These are phyloP conservation scores for Hermetia illucens DNA, from an alignment of 1,140 invertebrate species.

Conservation along the genomic window DNA sequence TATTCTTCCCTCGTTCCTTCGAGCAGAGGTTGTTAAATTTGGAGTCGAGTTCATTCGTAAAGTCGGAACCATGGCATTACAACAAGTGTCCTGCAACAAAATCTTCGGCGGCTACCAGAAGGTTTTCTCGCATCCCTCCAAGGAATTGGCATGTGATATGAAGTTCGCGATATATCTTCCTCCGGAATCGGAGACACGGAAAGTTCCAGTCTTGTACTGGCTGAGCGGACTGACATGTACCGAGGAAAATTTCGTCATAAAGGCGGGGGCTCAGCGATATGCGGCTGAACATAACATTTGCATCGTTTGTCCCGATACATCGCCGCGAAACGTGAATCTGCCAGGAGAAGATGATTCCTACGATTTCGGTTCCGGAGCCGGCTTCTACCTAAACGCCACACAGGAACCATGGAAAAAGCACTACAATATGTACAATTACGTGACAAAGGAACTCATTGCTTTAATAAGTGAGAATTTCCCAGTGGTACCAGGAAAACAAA, in stretches of 20 bases:
- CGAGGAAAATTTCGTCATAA: constrained; percentile 93
- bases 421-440: constrained; percentile 93
- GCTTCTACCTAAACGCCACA: constrained; percentile 91
- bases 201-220: constrained; percentile 77
- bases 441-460: constrained; percentile 77
- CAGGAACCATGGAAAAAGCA: constrained; percentile 83
- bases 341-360: constrained; percentile 79
- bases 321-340: constrained; percentile 78
- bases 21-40: too few relatives aligned
- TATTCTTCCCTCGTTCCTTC: too few relatives aligned
- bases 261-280: constrained; percentile 81
- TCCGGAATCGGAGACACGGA: constrained; percentile 49
- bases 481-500: constrained; percentile 42
- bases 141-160: constrained; percentile 74
- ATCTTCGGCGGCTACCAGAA: constrained; percentile 79
- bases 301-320: constrained; percentile 85
- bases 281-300: constrained; percentile 57
- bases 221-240: constrained; percentile 90
- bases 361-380: constrained; percentile 91
- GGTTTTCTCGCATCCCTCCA: constrained; percentile 71
- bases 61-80: too few relatives aligned
- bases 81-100: too few relatives aligned
- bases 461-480: constrained; percentile 65
- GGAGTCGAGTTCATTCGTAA: too few relatives aligned
- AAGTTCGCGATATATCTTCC: constrained; percentile 87